Percentiles rank a stretch among this genome's conserved stretches.
These are phyloP conservation scores for Caenorhabditis japonica DNA, from an alignment of 2,888 invertebrate species.

Conservation along the genomic window DNA sequence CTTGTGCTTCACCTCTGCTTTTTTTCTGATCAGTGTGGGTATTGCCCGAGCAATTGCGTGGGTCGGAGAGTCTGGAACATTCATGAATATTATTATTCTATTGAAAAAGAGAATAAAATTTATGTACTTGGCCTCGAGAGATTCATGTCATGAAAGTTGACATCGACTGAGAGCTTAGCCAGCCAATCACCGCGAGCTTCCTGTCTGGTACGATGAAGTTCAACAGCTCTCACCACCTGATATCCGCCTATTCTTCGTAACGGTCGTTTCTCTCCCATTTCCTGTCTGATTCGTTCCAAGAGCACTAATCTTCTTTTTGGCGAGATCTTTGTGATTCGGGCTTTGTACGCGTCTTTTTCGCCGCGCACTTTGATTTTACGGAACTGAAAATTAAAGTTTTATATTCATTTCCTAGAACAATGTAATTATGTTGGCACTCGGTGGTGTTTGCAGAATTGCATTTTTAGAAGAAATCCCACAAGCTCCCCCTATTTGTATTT, in stretches of 20 bases:
- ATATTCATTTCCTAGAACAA: background rate
- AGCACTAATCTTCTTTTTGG: slow-evolving; percentile 19
- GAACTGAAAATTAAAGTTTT: slow-evolving; percentile 21
- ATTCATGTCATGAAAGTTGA: slow-evolving; percentile 36
- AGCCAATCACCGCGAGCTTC: slow-evolving; percentile 21
- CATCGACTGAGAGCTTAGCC: slow-evolving; percentile 22
- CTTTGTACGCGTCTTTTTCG: slow-evolving; percentile 12
- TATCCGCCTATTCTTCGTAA: slow-evolving; percentile 25
- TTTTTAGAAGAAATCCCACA: too few relatives aligned
- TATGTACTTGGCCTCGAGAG: slow-evolving; percentile 40
- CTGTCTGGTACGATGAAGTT: slow-evolving; percentile 26
- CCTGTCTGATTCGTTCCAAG: slow-evolving; percentile 34
- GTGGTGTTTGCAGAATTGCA: too few relatives aligned
- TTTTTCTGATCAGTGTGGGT: slow-evolving; percentile 23
- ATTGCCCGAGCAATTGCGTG: slow-evolving; percentile 22
- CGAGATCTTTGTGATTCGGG: slow-evolving; percentile 16
- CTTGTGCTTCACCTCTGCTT: slow-evolving; percentile 34
- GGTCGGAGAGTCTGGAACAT: slow-evolving; percentile 28
- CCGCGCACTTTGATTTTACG: slow-evolving; percentile 20
- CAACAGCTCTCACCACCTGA: slow-evolving; percentile 32
- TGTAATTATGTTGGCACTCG: background rate
- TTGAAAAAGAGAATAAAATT: background rate
- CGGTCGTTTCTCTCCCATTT: slow-evolving; percentile 33
- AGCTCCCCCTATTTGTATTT: too few relatives aligned
- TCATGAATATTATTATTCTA: too few relatives aligned